Evolutionary conservation across 1,140 invertebrate genomes (phyloP).

Genomic region (Galleria mellonella): DNA sequence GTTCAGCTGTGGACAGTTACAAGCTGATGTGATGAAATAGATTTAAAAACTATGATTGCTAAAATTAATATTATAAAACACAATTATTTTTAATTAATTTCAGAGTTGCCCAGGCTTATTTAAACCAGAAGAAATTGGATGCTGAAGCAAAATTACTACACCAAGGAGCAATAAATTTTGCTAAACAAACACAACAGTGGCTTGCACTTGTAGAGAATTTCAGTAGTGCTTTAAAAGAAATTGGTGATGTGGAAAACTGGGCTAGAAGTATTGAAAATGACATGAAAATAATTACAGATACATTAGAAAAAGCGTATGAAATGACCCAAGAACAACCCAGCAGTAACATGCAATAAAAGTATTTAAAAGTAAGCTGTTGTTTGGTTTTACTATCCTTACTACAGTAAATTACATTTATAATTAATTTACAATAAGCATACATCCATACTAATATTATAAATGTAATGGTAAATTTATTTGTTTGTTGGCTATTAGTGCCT

Average conservation of each 20-base stretch:
- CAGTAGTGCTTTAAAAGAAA: conserved; percentile 96
- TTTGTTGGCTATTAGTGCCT: no score
- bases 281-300: conserved; percentile 93
- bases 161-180: conserved; percentile 93
- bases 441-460: no score
- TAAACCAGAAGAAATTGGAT: conserved; percentile 98
- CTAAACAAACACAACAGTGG: conserved; percentile 98
- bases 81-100: no score
- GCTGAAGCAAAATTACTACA: conserved; percentile 98
- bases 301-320: conserved; percentile 96
- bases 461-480: no score
- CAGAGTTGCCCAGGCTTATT: conserved; percentile 96
- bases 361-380: not conserved
- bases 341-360: conserved; percentile 32
- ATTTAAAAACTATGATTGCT: no score
- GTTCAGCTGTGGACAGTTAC: no score
- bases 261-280: conserved; percentile 97
- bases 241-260: conserved; percentile 99
- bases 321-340: conserved; percentile 75
- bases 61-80: no score
- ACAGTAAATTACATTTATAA: no score
- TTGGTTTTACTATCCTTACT: not conserved
- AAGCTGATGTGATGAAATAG: no score
- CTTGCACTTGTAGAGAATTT: conserved; percentile 95
- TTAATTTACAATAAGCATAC: no score